Conservation (phyloP, 2,888 invertebrate genomes). For the Lottia scabra region DNA sequence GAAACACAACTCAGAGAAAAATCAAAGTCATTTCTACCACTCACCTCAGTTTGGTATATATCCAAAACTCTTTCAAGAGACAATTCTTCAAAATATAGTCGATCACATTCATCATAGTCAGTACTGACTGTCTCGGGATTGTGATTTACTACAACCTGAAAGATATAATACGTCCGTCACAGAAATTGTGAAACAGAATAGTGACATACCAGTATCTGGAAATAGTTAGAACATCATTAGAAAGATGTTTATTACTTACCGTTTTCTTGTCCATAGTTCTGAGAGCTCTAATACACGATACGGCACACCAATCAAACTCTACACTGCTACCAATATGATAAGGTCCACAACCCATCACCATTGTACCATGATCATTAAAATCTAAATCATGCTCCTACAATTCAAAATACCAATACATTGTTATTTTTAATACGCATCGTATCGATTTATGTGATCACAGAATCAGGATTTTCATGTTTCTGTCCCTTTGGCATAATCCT, state of each 20-base stretch:
- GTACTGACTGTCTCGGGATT: constrained; percentile 66
- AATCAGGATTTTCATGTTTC: too few species aligned
- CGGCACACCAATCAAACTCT: constrained; percentile 67
- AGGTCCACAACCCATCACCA: constrained; percentile 65
- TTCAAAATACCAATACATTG: neutral
- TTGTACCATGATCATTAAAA: constrained; percentile 52
- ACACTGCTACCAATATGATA: constrained; percentile 64
- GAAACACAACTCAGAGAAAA: too few species aligned
- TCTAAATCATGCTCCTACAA: constrained; percentile 55
- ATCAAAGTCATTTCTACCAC: neutral
- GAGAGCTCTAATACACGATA: constrained; percentile 55
- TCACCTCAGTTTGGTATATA: constrained; percentile 57
- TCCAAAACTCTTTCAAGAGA: constrained; percentile 60
- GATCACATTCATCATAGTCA: constrained; percentile 65
- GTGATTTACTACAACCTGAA: constrained; percentile 60
- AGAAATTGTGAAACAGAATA: neutral
- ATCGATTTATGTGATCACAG: too few species aligned
- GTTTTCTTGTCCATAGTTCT: constrained; percentile 50
- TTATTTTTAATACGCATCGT: too few species aligned
- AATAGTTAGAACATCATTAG: neutral
- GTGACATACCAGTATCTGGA: neutral
- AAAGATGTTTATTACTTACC: constrained; percentile 16
- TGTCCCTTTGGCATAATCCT: too few species aligned
- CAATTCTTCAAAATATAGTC: constrained; percentile 64
- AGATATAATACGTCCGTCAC: neutral